Evolutionary conservation across 1,140 invertebrate genomes (phyloP).

Genomic region (Zaprionus capensis): DNA sequence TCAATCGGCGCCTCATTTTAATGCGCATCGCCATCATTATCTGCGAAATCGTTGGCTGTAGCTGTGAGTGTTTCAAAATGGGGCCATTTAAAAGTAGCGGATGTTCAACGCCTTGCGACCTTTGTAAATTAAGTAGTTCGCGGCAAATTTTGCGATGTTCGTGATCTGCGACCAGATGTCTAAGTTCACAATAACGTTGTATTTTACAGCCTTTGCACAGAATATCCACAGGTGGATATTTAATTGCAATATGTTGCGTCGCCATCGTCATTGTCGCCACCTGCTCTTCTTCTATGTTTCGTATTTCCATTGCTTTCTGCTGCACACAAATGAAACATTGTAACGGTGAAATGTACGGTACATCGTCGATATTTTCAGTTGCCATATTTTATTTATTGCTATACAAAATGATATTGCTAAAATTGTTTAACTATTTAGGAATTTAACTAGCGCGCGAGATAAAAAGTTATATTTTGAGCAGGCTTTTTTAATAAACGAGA

Average conservation of each 20-base stretch:
- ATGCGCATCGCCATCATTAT: slow-evolving; percentile 41
- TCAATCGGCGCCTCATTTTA: slow-evolving; percentile 38
- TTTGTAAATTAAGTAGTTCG: slow-evolving; percentile 35
- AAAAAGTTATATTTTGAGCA: not conserved
- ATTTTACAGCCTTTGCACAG: slow-evolving; percentile 51
- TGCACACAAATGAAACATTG: slow-evolving; percentile 41
- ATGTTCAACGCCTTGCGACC: slow-evolving; percentile 27
- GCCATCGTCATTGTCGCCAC: not conserved
- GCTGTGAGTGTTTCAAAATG: not conserved
- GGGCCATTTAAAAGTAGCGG: slow-evolving; percentile 38
- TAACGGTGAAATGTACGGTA: slow-evolving; percentile 3
- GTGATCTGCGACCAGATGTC: slow-evolving; percentile 53
- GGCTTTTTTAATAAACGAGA: not conserved
- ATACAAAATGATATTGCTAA: no score
- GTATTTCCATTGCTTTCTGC: not conserved
- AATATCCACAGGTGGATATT: slow-evolving; percentile 8
- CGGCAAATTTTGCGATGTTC: slow-evolving; percentile 46
- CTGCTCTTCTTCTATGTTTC: not conserved
- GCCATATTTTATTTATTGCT: slow-evolving; percentile 9
- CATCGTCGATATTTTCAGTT: not conserved
- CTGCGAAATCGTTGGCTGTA: slow-evolving; percentile 49
- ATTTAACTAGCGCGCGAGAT: slow-evolving; percentile 3
- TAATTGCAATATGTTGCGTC: no score
- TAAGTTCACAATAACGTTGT: slow-evolving; percentile 57
- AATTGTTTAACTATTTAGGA: not conserved